A percentile compares a stretch with the other conserved stretches of the same genome.
These are phyloP conservation scores for Cossypha heuglini DNA, from an alignment of 2,797 vertebrate genomes.

Conservation along the genomic window DNA sequence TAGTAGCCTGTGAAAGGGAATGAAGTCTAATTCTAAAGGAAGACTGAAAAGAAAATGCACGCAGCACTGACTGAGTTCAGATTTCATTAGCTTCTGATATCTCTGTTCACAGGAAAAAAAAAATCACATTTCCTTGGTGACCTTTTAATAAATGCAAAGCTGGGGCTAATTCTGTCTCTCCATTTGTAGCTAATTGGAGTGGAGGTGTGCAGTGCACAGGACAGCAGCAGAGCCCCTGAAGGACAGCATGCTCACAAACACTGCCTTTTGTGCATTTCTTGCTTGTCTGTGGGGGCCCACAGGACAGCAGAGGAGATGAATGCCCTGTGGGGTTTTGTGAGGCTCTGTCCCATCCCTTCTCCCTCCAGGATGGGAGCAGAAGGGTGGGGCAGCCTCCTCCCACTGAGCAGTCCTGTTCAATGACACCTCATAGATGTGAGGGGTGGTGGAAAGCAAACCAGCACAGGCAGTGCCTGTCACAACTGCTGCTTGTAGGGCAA, in stretches of 20 bases:
- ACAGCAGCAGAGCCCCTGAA: background rate
- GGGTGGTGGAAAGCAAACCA: background rate
- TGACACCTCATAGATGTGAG: fast-evolving
- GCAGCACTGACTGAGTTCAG: conserved; percentile 6
- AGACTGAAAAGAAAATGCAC: background rate
- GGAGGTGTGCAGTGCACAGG: background rate
- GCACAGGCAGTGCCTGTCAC: background rate
- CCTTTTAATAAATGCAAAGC: conserved; percentile 69
- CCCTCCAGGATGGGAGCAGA: background rate
- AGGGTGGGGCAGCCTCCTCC: background rate
- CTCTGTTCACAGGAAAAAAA: conserved; percentile 27
- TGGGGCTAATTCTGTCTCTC: conserved; percentile 10
- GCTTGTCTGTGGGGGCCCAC: background rate
- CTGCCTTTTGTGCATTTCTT: background rate
- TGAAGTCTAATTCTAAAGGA: background rate
- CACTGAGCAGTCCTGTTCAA: fast-evolving
- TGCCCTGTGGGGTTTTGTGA: background rate
- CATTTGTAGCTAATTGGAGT: conserved; percentile 20
- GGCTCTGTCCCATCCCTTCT: background rate
- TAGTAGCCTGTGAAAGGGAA: background rate
- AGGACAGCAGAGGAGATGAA: background rate
- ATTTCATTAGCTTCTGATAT: conserved; percentile 67
- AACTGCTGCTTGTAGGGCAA: background rate
- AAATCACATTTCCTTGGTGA: conserved; percentile 60
- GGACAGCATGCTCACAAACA: fast-evolving